Base-by-base conservation (phyloP, 2,797 vertebrate genomes). In the Pangasius krempfi region DNA sequence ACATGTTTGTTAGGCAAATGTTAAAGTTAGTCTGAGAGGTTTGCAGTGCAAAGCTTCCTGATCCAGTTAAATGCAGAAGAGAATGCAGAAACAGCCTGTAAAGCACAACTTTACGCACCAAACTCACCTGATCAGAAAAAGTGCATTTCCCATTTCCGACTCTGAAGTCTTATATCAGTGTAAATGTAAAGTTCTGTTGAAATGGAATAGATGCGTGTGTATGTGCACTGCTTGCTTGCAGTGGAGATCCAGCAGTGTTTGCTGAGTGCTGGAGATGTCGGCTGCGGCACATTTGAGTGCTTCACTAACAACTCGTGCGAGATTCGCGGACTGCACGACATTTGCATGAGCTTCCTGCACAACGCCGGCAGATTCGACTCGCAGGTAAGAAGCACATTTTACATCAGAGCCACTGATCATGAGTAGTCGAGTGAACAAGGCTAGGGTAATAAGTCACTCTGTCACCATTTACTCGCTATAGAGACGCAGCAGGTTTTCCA, bases 241-340 rank as follows among this genome's bases (percentile, higher is more conserved):
- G 98, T 93, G 73, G 98, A 97, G 91, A 98, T 99, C 88, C 98
- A 99, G 94, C 97, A 97, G 92, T 99, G 98, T 92, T 94, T 99
- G 94, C 95, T 98, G 90, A 97, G 93, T 56, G 97, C 98, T 56
- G 98, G 97, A 4, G 98, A 99, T 56, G 98, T 99, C 88, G 98
- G 98, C 80, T 99, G 98, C 79, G 97, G 97, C 75, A 97, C 96
- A 87, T 99, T 99, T 90, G 97, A 98, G 89, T 99, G 98, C 93
- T 99, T 99, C 92, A 98, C 96, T 94, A 99, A 99, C 95, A 99
- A 97, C 95, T 98, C 98, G 33, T 99, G 98, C 58, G 97, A 98
- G 93, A 98, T 99, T 91, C 95, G 96, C 58, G 98, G 98, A 40
- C 96, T 99, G 88, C 96, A 98, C 87, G 97, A 98, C 92, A 99